Conservation (phyloP, 2,113 vertebrate genomes). For the Myrmecophaga tridactyla region DNA sequence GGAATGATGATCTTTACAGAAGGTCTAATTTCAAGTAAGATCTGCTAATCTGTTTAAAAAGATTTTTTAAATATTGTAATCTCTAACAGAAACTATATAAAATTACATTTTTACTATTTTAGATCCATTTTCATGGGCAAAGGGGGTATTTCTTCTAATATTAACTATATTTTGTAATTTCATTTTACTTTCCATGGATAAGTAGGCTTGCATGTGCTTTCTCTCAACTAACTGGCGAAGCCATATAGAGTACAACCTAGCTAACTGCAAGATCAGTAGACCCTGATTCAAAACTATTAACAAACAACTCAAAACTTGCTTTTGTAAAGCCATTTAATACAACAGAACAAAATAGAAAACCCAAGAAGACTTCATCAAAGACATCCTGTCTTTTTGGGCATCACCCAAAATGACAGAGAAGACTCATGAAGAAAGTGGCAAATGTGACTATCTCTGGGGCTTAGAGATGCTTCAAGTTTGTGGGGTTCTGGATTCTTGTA, state of each 20-base stretch:
- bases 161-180: background rate
- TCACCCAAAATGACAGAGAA: too few species aligned
- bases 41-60: background rate
- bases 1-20: too few species aligned
- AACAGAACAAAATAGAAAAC: background rate
- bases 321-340: background rate
- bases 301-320: background rate
- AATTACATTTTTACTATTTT: too few species aligned
- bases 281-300: background rate
- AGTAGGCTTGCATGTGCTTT: background rate
- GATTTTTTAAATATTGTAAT: too few species aligned
- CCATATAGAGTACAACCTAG: background rate
- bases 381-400: background rate
- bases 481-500: too few species aligned
- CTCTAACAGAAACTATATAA: background rate
- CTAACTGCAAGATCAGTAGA: background rate
- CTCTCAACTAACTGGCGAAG: background rate
- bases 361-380: background rate
- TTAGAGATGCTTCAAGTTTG: too few species aligned
- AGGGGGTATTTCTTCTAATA: background rate
- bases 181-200: fast-evolving
- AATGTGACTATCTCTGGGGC: too few species aligned
- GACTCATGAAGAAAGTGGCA: fast-evolving
- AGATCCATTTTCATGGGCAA: too few species aligned
- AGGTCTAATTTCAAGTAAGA: too few species aligned